Percentiles rank a stretch among this genome's conserved stretches.
Conservation (phyloP, 1,140 invertebrate genomes). For the Elymnias hypermnestra region DNA sequence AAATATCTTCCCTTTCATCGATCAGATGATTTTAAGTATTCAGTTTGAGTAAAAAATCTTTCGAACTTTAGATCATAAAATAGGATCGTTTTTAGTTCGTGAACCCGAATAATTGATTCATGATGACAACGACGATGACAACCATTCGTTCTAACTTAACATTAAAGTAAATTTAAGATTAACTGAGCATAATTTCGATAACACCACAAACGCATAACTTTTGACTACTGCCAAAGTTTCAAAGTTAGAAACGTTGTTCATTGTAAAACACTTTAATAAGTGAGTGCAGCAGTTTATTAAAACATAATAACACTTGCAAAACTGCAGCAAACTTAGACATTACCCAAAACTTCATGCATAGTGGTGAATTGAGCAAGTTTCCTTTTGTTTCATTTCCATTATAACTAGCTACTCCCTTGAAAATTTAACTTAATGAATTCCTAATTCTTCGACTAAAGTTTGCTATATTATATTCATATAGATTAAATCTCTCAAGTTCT, state of each 20-base stretch:
- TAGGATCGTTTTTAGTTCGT: no score
- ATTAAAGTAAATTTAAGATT: no score
- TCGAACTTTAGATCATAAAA: no score
- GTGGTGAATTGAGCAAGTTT: slow-evolving; percentile 14
- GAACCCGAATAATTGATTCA: no score
- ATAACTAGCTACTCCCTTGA: background rate
- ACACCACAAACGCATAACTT: background rate
- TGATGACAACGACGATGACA: no score
- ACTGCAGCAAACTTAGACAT: slow-evolving; percentile 14
- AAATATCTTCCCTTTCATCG: no score
- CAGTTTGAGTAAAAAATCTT: no score
- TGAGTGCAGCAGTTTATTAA: slow-evolving; percentile 13
- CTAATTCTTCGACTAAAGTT: background rate
- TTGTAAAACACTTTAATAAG: slow-evolving; percentile 5
- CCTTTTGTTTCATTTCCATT: slow-evolving; percentile 21
- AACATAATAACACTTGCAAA: slow-evolving; percentile 21
- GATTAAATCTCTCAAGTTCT: no score
- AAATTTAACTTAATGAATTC: slow-evolving; percentile 13
- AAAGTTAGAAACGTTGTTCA: background rate
- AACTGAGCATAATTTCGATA: background rate
- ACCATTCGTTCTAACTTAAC: no score
- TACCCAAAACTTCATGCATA: slow-evolving; percentile 21
- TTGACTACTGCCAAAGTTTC: background rate
- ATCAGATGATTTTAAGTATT: no score
- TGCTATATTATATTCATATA: no score